These are phyloP conservation scores for Taeniopygia guttata DNA, from an alignment of 2,797 vertebrate genomes.

Conservation along the genomic window DNA sequence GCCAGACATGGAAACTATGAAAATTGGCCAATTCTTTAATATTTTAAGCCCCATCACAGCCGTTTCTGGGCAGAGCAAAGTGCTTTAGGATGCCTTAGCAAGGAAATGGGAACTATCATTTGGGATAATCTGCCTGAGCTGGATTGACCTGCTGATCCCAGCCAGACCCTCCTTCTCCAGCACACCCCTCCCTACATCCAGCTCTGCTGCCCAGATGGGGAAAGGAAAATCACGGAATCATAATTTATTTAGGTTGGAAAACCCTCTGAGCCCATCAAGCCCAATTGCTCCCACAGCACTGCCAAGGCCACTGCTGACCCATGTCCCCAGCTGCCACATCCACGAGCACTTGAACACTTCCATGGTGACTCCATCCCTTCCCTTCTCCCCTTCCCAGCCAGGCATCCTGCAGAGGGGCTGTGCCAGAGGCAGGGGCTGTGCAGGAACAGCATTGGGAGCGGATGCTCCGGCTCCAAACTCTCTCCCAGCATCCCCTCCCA, in stretches of 20 bases:
- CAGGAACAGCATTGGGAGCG: not conserved
- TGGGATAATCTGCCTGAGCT: constrained; percentile 38
- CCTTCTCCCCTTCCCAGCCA: not conserved
- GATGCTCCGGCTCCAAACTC: not conserved
- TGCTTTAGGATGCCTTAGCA: not conserved
- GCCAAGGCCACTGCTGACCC: not conserved
- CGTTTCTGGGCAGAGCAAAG: constrained; percentile 30
- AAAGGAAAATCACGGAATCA: not conserved
- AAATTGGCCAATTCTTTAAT: constrained; percentile 62
- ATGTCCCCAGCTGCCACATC: not conserved
- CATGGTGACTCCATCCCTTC: not conserved
- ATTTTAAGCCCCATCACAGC: constrained; percentile 44
- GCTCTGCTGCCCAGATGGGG: not conserved
- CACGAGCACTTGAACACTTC: not conserved
- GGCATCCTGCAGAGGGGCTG: rapidly evolving
- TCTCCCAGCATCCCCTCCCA: not conserved
- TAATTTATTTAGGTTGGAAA: not conserved
- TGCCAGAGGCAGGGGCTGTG: not conserved
- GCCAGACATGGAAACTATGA: constrained; percentile 55
- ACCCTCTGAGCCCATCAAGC: not conserved
- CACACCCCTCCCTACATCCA: not conserved
- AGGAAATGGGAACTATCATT: constrained; percentile 31
- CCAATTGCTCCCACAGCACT: not conserved
- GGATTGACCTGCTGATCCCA: constrained; percentile 1
- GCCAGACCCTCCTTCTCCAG: not conserved